Base-by-base conservation (phyloP, 2,888 invertebrate species). In the Sinhomidia bicolor region DNA sequence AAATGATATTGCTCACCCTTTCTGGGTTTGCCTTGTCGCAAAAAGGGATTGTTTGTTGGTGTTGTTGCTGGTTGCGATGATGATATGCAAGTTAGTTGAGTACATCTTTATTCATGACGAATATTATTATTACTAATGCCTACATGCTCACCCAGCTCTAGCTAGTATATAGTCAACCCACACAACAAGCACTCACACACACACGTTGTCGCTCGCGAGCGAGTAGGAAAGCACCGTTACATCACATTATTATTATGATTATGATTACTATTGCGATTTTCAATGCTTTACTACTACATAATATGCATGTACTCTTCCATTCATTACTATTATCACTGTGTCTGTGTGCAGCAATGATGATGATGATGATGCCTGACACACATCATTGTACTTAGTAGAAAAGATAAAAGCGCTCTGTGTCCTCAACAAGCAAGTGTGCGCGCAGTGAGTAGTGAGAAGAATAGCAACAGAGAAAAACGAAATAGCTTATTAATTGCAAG, bases 191-290 rank as follows among this genome's bases (percentile, higher is more conserved):
- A n/a, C n/a, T n/a, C n/a, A n/a, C n/a, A n/a, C n/a, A n/a, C n/a
- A n/a, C n/a, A n/a, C 76, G 76, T 54, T n/a, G 51, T 32, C 9
- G 60, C 36, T 79, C 44, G 65, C 44, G 85, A 74, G 65, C 44
- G 85, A 74, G 86, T 81, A 71, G 80, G 86, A 87, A 81, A 87
- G 86, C 32, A 87, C 86, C 86, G 86, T 87, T 87, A 87, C 86
- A 87, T 87, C 78, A 78, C 78, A 78, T 78, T 36, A 78, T 36
- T 10, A 57, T 54, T 36, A 36, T 26, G 51, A 76, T 78, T 36
- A 78, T 36, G 4, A 57, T 54, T 36, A 36, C 4, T 51, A 76
- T 65, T 62, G 47, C 47, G 14, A 80, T 60, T 60, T 80, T 62
- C 60, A 60, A 23, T 41, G 26, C 41, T 81, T 9, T 9, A n/a